These are phyloP conservation scores for Rhingia rostrata DNA, from an alignment of 2,888 invertebrate species.

Conservation along the genomic window DNA sequence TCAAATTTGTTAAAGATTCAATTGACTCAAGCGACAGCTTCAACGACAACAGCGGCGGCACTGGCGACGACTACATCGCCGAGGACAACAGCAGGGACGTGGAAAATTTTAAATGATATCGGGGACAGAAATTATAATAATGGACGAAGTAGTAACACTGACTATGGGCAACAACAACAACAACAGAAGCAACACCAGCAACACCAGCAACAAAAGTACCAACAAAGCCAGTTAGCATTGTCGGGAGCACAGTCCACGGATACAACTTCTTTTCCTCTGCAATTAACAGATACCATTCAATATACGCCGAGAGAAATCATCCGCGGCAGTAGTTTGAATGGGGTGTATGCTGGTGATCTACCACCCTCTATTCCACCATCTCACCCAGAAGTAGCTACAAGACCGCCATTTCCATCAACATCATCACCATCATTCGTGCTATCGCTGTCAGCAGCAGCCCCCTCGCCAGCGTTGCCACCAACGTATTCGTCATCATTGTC, in stretches of 20 bases:
- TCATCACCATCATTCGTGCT: conserved; percentile 73
- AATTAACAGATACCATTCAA: conserved; percentile 70
- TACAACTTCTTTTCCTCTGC: conserved; percentile 59
- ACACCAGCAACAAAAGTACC: conserved; percentile 67
- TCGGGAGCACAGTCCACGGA: conserved; percentile 59
- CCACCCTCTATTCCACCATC: conserved; percentile 31
- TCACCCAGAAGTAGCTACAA: conserved; percentile 40
- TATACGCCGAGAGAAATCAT: conserved; percentile 68
- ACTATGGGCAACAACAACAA: conserved; percentile 50
- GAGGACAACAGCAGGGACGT: conserved; percentile 59
- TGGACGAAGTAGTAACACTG: conserved; percentile 46
- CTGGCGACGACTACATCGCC: conserved; percentile 46
- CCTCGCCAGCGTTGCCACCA: conserved; percentile 32
- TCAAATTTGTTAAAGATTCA: conserved; percentile 75
- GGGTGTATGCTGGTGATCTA: conserved; percentile 53
- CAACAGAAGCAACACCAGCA: conserved; percentile 60
- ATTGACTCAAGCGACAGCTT: conserved; percentile 73
- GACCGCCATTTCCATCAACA: conserved; percentile 51
- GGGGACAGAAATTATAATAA: conserved; percentile 55
- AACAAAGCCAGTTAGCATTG: conserved; percentile 64
- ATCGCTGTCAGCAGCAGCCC: conserved; percentile 55
- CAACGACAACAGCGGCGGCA: conserved; percentile 61
- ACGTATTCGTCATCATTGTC: conserved; percentile 61
- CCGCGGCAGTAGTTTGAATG: conserved; percentile 65
- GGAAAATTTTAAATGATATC: conserved; percentile 66